Conservation (phyloP, 2,888 invertebrate species). For the Desoria tigrina region DNA sequence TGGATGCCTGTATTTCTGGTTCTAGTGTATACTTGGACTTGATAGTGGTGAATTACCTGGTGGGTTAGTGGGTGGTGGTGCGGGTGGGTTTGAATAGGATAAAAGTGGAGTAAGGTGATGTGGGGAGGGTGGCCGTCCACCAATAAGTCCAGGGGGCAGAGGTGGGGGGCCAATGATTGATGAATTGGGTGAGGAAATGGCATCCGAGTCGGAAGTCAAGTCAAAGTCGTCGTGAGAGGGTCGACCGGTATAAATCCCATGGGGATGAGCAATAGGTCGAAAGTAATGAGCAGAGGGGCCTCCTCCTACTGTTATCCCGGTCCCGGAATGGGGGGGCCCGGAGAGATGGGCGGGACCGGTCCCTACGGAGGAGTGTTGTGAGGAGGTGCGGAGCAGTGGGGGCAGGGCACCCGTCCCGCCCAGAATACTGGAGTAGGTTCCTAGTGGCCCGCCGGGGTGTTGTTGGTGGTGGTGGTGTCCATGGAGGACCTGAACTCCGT, state of each 20-base stretch:
- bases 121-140: constrained; percentile 51
- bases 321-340: constrained; percentile 27
- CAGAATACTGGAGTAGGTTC: not conserved
- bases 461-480: constrained; percentile 16
- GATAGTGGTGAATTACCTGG: constrained; percentile 37
- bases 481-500: constrained; percentile 34
- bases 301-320: not conserved
- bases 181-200: constrained; percentile 52
- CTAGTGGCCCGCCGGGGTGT: not conserved
- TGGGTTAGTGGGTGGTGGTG: constrained; percentile 41
- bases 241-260: constrained; percentile 46
- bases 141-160: constrained; percentile 40
- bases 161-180: constrained; percentile 53
- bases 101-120: constrained; percentile 43
- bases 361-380: constrained; percentile 39
- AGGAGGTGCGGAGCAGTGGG: constrained; percentile 13
- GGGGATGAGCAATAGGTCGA: constrained; percentile 52
- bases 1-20: no score
- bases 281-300: constrained; percentile 45
- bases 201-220: constrained; percentile 53
- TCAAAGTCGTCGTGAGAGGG: constrained; percentile 52
- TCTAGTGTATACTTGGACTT: not conserved
- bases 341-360: no score
- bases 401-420: not conserved
- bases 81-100: constrained; percentile 37